Conservation (phyloP, 2,888 invertebrate species). For the Lithodes maja region DNA sequence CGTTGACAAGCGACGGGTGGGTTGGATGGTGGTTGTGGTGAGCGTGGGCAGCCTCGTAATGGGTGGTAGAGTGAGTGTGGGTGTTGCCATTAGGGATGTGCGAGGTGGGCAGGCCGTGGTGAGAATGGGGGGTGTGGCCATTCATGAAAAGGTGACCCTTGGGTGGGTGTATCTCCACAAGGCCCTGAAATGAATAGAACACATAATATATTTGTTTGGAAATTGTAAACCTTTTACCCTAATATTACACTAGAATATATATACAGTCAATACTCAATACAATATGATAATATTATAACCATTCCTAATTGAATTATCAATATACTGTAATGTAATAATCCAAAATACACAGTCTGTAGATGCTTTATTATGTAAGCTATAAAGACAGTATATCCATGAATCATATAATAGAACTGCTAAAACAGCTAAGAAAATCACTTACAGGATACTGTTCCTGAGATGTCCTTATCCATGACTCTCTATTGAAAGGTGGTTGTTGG, state of each 20-base stretch:
- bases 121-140: conserved; percentile 46
- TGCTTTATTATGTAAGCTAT: too few species aligned
- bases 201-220: too few species aligned
- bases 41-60: conserved; percentile 17
- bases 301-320: too few species aligned
- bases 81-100: conserved; percentile 35
- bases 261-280: too few species aligned
- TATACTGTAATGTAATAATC: too few species aligned
- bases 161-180: conserved; percentile 50
- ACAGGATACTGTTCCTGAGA: conserved; percentile 52
- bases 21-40: conserved; percentile 2
- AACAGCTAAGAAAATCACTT: not conserved
- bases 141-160: conserved; percentile 50
- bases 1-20: conserved; percentile 37
- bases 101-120: not conserved
- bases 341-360: too few species aligned
- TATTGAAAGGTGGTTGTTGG: conserved; percentile 23
- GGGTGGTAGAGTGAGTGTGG: conserved; percentile 19
- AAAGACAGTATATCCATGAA: too few species aligned
- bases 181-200: conserved; percentile 19
- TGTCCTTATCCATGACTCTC: conserved; percentile 46
- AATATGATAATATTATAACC: too few species aligned
- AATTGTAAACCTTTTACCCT: too few species aligned
- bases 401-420: too few species aligned
- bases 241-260: too few species aligned